Base-by-base conservation (phyloP, 2,888 invertebrate genomes). In the Acheta domesticus region DNA sequence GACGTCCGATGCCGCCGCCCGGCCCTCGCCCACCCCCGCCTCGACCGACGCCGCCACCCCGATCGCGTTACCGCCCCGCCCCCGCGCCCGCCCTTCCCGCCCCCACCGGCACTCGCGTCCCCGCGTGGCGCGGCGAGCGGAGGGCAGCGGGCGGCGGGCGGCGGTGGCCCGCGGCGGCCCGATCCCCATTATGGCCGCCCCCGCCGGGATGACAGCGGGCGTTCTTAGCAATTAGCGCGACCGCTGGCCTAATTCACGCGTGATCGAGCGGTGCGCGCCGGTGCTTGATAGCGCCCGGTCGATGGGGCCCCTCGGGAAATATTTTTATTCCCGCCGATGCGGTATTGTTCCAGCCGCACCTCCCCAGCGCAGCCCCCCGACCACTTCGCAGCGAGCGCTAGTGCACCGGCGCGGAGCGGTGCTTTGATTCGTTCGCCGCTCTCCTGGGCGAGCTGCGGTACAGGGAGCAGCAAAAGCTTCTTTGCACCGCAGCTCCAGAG, bases 191-290 rank as follows among this genome's bases (percentile, higher is more conserved):
- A 62, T 62, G 14, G 11, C 62, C 16, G 62, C 62, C 36, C 62
- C 62, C 62, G 62, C n/a, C 62, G 62, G 62, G 62, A 62, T 62
- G 62, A 62, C 62, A 62, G 62, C 62, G n/a, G 62, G 62, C 62
- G 62, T 62, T 62, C 62, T 62, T 62, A 62, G 62, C 62, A 62
- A 62, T 62, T 62, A 62, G 62, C 62, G 62, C 62, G n/a, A 62
- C 62, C 62, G n/a, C 62, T 62, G 62, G 62, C n/a, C 62, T 62
- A 62, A 62, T 62, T 62, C 62, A 62, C 62, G 62, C 62, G 62
- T 62, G 62, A 62, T 62, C 14, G 62, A 62, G 62, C 62, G 62
- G 14, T 19, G n/a, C 62, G 62, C n/a, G 14, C 16, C 8, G 62
- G 62, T 62, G 62, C 62, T 62, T 62, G 16, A 62, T 62, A n/a